phyloP scores from a whole-genome alignment of 2,888 invertebrate genomes.

The Rutpela maculata region DNA sequence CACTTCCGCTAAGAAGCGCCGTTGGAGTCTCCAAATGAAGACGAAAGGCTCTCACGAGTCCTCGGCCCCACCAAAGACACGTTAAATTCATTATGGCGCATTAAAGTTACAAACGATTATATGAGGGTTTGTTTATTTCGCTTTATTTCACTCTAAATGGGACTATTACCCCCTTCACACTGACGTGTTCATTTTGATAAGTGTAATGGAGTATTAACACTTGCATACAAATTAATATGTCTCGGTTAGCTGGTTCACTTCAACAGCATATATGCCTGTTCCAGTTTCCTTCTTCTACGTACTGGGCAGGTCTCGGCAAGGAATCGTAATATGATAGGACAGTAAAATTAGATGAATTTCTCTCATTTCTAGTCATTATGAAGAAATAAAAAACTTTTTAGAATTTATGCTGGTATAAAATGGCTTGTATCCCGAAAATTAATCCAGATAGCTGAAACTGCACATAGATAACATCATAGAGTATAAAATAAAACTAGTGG shows the following conservation, averaged over 20 bases:
- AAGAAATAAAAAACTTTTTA: too few species aligned
- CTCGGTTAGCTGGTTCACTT: not conserved
- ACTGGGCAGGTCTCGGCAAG: too few species aligned
- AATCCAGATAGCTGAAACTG: too few species aligned
- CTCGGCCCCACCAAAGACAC: conserved; percentile 59
- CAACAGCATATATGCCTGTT: not conserved
- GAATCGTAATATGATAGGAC: too few species aligned
- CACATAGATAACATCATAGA: too few species aligned
- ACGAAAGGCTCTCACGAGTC: conserved; percentile 61
- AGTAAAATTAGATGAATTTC: too few species aligned
- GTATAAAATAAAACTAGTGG: too few species aligned
- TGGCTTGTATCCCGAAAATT: too few species aligned
- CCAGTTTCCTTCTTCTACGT: too few species aligned
- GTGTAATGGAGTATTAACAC: conserved; percentile 14
- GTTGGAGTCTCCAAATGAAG: conserved; percentile 62
- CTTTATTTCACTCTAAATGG: conserved; percentile 52
- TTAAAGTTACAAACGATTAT: conserved; percentile 64
- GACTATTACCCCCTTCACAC: conserved; percentile 29
- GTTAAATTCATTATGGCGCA: conserved; percentile 64
- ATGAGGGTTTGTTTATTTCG: conserved; percentile 57
- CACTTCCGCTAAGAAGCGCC: conserved; percentile 55
- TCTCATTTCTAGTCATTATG: too few species aligned
- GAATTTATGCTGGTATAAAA: too few species aligned
- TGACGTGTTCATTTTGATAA: conserved; percentile 25
- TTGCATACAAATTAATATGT: conserved; percentile 20